Percentiles rank a stretch among this genome's conserved stretches.
Conservation (phyloP, 2,888 invertebrate genomes). For the Tetragonisca angustula region DNA sequence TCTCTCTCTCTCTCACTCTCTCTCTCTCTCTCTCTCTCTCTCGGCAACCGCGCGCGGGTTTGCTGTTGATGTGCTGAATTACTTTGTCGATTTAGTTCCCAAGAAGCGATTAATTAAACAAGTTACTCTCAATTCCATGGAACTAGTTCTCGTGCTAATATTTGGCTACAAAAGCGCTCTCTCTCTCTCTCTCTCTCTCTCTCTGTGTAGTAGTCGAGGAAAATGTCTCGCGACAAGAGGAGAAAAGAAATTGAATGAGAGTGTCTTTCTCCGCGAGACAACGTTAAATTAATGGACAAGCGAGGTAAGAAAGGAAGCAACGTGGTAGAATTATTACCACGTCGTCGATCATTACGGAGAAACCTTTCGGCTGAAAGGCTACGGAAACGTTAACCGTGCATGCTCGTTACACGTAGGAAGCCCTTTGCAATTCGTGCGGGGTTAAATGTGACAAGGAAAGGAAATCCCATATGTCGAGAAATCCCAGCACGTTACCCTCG, state of each 20-base stretch:
- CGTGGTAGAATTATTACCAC: neutral
- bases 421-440: constrained; percentile 27
- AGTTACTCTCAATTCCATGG: neutral
- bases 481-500: constrained; percentile 37
- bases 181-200: no score
- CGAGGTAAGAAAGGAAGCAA: neutral
- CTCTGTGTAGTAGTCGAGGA: no score
- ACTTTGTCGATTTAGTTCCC: constrained; percentile 13
- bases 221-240: no score
- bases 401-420: constrained; percentile 19
- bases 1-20: no score
- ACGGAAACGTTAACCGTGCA: constrained; percentile 6
- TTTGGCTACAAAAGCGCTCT: no score
- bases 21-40: no score
- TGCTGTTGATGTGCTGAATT: neutral
- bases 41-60: no score
- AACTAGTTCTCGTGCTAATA: neutral
- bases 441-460: constrained; percentile 54
- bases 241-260: neutral
- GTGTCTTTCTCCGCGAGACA: no score
- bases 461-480: constrained; percentile 56
- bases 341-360: constrained; percentile 1
- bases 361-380: constrained; percentile 1
- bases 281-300: no score
- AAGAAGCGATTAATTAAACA: constrained; percentile 21